Percentiles rank a stretch among this genome's conserved stretches.
phyloP scores from a whole-genome alignment of 2,113 vertebrate species.

The Hirundichthys speculiger region DNA sequence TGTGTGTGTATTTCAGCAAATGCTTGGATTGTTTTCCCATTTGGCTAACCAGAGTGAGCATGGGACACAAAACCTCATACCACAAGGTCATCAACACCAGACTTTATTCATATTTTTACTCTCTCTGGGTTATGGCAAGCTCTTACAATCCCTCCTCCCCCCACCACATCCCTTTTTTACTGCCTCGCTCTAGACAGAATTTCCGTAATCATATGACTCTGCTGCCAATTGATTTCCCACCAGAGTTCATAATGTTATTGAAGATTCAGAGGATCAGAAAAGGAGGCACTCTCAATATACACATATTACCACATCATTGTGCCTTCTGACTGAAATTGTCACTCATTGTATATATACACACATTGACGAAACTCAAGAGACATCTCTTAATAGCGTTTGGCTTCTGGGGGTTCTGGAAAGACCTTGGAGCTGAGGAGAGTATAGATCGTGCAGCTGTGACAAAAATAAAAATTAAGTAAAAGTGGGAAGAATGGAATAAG shows the following conservation, averaged over 20 bases:
- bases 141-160: conserved; percentile 22
- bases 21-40: conserved; percentile 50
- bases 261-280: conserved; percentile 57
- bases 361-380: conserved; percentile 51
- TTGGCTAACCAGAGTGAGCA: conserved; percentile 35
- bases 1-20: conserved; percentile 17
- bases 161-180: conserved; percentile 51
- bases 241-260: conserved; percentile 62
- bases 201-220: conserved; percentile 71
- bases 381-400: conserved; percentile 71
- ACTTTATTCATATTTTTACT: conserved; percentile 66
- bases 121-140: conserved; percentile 55
- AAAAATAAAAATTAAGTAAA: conserved; percentile 48
- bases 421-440: conserved; percentile 62
- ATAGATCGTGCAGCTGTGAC: conserved; percentile 70
- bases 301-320: conserved; percentile 26
- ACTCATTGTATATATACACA: conserved; percentile 30
- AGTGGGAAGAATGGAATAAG: conserved; percentile 17
- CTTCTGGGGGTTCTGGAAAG: conserved; percentile 64
- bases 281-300: conserved; percentile 42
- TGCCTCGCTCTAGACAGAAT: conserved; percentile 58
- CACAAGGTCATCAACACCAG: conserved; percentile 70
- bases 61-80: conserved; percentile 61
- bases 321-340: conserved; percentile 38
- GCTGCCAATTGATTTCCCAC: conserved; percentile 73